phyloP scores from a whole-genome alignment of 2,113 vertebrate species.

The Suricata suricatta region DNA sequence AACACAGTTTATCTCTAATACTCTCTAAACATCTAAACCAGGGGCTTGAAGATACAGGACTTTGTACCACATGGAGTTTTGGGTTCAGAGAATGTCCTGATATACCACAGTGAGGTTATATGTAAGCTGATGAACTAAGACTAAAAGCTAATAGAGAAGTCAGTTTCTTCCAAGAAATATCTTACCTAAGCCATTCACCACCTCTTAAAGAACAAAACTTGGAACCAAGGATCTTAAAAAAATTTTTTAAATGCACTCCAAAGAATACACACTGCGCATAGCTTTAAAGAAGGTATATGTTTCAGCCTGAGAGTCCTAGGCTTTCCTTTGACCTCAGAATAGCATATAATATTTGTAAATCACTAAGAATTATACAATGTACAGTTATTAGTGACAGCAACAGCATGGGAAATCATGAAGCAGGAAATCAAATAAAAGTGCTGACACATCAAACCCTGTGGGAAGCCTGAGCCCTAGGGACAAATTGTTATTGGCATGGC shows the following conservation, averaged over 20 bases:
- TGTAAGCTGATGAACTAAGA: slow-evolving; percentile 11
- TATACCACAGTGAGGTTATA: background rate
- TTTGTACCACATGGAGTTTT: background rate
- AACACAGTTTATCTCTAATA: background rate
- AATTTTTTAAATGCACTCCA: background rate
- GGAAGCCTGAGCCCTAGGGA: background rate
- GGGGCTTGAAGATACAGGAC: background rate
- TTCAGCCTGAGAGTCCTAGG: background rate
- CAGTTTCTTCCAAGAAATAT: slow-evolving; percentile 29
- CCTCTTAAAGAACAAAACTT: background rate
- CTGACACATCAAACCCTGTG: background rate
- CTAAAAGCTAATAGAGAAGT: slow-evolving; percentile 38
- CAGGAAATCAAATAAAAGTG: slow-evolving; percentile 50
- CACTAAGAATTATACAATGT: background rate
- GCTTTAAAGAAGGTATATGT: background rate
- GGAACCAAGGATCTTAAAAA: background rate
- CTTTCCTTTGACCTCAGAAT: slow-evolving; percentile 20
- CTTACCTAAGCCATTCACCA: background rate
- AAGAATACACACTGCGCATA: background rate
- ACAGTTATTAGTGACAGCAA: slow-evolving; percentile 11
- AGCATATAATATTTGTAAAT: background rate
- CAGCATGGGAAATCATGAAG: background rate
- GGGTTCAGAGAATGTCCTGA: background rate
- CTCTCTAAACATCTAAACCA: background rate
- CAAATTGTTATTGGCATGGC: slow-evolving; percentile 10